A percentile compares a stretch with the other conserved stretches of the same genome.
Evolutionary conservation across 2,113 vertebrate genomes (phyloP).

Genomic region (Phalacrocorax carbo): DNA sequence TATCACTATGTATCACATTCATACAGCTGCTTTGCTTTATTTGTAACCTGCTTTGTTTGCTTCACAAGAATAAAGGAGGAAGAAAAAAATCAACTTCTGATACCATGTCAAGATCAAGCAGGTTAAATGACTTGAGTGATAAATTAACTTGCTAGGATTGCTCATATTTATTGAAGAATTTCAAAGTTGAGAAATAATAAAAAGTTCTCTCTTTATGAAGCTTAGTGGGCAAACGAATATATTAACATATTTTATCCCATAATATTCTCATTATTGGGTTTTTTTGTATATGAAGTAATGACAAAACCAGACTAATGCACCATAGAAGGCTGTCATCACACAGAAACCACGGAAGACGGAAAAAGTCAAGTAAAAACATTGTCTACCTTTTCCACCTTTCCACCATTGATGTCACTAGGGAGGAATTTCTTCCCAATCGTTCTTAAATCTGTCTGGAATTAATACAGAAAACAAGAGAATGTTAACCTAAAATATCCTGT

Average conservation of each 20-base stretch:
- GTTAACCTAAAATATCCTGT: constrained; percentile 24
- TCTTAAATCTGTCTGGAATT: constrained; percentile 92
- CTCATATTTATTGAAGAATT: neutral
- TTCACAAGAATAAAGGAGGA: neutral
- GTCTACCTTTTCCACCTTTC: constrained; percentile 91
- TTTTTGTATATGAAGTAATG: neutral
- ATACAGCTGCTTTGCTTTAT: neutral
- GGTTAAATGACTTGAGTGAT: neutral
- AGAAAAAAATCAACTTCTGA: neutral
- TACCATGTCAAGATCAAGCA: neutral
- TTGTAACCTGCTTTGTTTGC: neutral
- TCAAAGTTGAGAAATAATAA: neutral
- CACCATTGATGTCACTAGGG: constrained; percentile 93
- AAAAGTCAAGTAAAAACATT: neutral
- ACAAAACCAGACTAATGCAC: neutral
- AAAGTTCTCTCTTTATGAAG: neutral
- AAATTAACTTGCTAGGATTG: neutral
- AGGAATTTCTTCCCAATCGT: constrained; percentile 90
- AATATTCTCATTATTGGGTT: neutral
- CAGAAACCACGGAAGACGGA: neutral
- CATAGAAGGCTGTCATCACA: neutral
- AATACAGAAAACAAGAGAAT: constrained; percentile 54
- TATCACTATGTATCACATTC: neutral
- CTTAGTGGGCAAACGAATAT: neutral
- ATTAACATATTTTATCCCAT: neutral